phyloP scores from a whole-genome alignment of 2,888 invertebrate genomes.

The Caradrina clavipalpis region DNA sequence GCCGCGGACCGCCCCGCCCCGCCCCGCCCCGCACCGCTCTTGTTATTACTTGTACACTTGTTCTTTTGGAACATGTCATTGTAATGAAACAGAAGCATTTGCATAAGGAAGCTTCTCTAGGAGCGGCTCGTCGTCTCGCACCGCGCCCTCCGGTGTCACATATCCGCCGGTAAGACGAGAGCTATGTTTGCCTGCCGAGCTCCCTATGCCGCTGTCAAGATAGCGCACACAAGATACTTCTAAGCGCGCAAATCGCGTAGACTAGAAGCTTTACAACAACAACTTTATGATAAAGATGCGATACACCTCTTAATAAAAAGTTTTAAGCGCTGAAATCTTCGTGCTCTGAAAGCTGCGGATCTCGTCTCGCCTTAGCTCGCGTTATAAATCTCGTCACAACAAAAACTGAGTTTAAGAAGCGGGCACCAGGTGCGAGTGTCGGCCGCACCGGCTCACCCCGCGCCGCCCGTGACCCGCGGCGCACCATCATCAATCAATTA shows the following conservation, averaged over 20 bases:
- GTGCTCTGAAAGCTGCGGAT: not conserved
- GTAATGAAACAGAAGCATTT: constrained; percentile 21
- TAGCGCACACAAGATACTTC: not conserved
- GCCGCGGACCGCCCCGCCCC: not conserved
- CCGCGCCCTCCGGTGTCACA: too few species aligned
- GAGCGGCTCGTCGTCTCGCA: not conserved
- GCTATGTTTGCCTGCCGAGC: not conserved
- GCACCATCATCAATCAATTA: constrained; percentile 46
- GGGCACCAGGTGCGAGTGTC: constrained; percentile 18
- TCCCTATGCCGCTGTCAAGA: not conserved
- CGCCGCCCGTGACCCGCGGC: not conserved
- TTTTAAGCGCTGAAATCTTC: constrained; percentile 22
- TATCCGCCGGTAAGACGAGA: too few species aligned
- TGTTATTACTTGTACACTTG: constrained; percentile 23
- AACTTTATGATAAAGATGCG: constrained; percentile 5
- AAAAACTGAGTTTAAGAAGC: constrained; percentile 19
- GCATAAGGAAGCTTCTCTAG: constrained; percentile 1
- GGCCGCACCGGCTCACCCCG: not conserved
- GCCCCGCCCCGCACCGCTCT: not conserved
- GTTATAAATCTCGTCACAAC: constrained; percentile 23
- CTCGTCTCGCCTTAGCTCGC: not conserved
- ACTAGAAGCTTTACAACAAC: not conserved
- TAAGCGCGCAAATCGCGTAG: too few species aligned
- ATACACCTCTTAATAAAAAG: constrained; percentile 15
- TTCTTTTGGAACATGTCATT: constrained; percentile 14